phyloP scores from a whole-genome alignment of 1,140 invertebrate species.

The Papilio machaon region DNA sequence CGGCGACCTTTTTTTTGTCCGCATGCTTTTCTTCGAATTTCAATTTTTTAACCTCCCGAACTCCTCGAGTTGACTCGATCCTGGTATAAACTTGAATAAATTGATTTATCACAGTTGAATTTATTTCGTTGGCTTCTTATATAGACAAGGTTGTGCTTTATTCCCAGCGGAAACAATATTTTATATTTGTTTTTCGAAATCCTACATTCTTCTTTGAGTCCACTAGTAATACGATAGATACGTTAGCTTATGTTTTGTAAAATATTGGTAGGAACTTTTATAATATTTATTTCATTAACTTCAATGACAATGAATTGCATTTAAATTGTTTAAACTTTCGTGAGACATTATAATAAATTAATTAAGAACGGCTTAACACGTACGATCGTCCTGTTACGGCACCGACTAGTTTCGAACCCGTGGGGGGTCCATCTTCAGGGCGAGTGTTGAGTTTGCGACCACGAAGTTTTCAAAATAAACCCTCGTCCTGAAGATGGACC shows the following conservation, averaged over 20 bases:
- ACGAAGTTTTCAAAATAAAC: no score
- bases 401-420: no score
- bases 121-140: constrained; percentile 14
- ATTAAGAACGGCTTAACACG: no score
- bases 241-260: neutral
- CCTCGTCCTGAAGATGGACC: no score
- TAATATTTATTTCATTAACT: constrained; percentile 1
- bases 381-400: no score
- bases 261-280: neutral
- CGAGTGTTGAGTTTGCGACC: no score
- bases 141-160: neutral
- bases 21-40: constrained; percentile 60
- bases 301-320: neutral
- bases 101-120: constrained; percentile 27
- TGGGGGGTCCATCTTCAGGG: no score
- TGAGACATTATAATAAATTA: no score
- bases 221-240: neutral
- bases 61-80: constrained; percentile 1
- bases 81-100: constrained; percentile 20
- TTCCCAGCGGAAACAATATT: constrained; percentile 2
- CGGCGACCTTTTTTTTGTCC: constrained; percentile 73
- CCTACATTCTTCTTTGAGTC: neutral
- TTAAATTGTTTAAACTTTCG: no score
- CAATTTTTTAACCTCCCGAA: constrained; percentile 36
- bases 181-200: constrained; percentile 2